Conservation (phyloP, 1,140 invertebrate genomes). For the Platorchestia sp. region DNA sequence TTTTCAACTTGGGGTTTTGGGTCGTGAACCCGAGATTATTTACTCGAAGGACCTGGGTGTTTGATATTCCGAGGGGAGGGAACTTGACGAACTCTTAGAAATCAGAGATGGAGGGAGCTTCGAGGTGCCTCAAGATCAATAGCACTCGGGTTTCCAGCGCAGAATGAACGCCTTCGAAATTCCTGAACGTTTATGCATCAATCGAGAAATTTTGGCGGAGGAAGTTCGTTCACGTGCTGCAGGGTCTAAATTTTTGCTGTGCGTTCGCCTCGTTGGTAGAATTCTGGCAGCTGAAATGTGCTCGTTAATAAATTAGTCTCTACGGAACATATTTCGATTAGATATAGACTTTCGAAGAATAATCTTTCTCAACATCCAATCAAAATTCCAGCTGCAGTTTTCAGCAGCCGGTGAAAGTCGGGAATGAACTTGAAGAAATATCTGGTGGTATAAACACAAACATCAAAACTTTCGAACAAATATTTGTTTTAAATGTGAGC, state of each 20-base stretch:
- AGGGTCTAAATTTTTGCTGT: neutral
- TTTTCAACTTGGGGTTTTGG: constrained; percentile 19
- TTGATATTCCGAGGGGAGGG: constrained; percentile 52
- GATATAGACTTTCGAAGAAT: neutral
- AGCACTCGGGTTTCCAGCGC: neutral
- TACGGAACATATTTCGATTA: neutral
- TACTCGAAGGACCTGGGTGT: constrained; percentile 49
- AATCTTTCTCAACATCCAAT: neutral
- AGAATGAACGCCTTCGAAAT: neutral
- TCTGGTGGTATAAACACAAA: neutral
- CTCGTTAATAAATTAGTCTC: neutral
- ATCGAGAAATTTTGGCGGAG: neutral
- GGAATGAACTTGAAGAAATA: neutral
- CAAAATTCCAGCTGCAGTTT: neutral
- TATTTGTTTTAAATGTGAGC: too few species aligned
- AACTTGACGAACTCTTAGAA: constrained; percentile 44
- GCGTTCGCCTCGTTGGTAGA: neutral
- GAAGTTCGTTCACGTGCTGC: neutral
- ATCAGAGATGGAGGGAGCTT: constrained; percentile 33
- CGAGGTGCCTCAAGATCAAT: constrained; percentile 49
- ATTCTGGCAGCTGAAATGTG: neutral
- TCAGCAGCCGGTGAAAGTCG: neutral
- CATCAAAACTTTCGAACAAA: too few species aligned
- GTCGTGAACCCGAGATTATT: constrained; percentile 36
- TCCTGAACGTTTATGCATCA: constrained; percentile 10